Evolutionary conservation across 2,797 vertebrate species (phyloP), one percentile per base, ranked within the genome.

Genomic region (Heliangelus exortis): DNA sequence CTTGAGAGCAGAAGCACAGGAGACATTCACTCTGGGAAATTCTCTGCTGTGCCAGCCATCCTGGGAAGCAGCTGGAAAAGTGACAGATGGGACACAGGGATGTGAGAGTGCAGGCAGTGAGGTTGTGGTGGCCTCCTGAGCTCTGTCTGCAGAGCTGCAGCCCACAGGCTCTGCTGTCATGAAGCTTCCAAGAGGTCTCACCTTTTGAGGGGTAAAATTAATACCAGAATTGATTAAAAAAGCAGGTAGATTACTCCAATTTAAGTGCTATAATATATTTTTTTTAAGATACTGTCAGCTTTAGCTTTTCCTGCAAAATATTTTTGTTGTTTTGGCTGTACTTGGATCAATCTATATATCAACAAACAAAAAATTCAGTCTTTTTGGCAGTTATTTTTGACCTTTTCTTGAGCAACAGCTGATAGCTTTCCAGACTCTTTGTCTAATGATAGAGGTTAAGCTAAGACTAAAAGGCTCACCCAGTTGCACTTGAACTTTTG

Each of bases 361-460:
- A 80, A 95, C 66, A 43, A 93, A 41, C 50, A 74, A 92, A 78
- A 59, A 92, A 81, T 76, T 92, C 39, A 29, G 39, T 47, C 71
- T 77, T 89, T 68, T 87, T 73, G 74, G 55, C 84, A 84, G 63
- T 68, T 80, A 77, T 89, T 87, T 83, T 45, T 96, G 87, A 94
- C 95, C 83, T 97, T 95, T 95, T 75, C 75, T 90, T 73, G 59
- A 72, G 79, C 82, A 93, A 91, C 7, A 78, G 75, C 80, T 85
- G 89, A 85, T 67, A 74, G 53, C 28, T 94, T 94, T 91, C 68
- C 80, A 90, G 78, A 67, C 34, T 72, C 66, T 77, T 88, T 93
- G 68, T 88, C 76, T 86, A 74, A 84, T 77, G 47, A 63, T 39
- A 61, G 87, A 89, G 75, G 84, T 94, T 69, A 87, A 95, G 54